These are phyloP conservation scores for Prietella phreatophila DNA, from an alignment of 2,113 vertebrate genomes.

Conservation along the genomic window DNA sequence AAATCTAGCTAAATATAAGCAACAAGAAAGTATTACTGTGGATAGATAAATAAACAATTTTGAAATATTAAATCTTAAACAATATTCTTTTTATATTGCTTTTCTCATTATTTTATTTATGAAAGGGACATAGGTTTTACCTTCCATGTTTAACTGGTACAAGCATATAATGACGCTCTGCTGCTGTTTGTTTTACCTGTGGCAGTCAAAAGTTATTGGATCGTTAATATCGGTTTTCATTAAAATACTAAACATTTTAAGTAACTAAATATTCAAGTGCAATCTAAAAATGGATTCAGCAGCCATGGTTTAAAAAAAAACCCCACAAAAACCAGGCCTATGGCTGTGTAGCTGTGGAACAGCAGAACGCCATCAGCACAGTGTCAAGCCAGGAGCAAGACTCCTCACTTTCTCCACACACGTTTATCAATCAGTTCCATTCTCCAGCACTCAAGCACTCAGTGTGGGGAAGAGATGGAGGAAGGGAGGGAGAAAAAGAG, in stretches of 20 bases:
- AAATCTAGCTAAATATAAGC: not conserved
- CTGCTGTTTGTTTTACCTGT: not conserved
- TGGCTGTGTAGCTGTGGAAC: not conserved
- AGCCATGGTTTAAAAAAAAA: no score
- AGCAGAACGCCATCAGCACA: not conserved
- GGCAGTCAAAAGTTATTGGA: not conserved
- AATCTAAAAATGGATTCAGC: not conserved
- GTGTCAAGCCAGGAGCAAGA: conserved; percentile 20
- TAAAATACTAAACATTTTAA: not conserved
- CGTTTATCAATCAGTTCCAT: conserved; percentile 30
- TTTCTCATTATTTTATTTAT: not conserved
- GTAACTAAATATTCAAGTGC: not conserved
- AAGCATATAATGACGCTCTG: not conserved
- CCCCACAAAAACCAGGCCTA: not conserved
- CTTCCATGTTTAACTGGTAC: not conserved
- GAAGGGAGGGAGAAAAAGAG: not conserved
- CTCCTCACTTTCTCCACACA: conserved; percentile 1
- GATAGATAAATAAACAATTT: not conserved
- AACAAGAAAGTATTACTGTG: not conserved
- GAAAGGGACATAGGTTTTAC: not conserved
- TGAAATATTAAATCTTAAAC: not conserved
- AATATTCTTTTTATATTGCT: not conserved
- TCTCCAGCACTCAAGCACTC: conserved; percentile 4
- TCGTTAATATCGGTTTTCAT: not conserved
- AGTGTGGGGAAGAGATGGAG: not conserved